Base-by-base conservation (phyloP, 2,113 vertebrate genomes). In the Chloebia gouldiae region DNA sequence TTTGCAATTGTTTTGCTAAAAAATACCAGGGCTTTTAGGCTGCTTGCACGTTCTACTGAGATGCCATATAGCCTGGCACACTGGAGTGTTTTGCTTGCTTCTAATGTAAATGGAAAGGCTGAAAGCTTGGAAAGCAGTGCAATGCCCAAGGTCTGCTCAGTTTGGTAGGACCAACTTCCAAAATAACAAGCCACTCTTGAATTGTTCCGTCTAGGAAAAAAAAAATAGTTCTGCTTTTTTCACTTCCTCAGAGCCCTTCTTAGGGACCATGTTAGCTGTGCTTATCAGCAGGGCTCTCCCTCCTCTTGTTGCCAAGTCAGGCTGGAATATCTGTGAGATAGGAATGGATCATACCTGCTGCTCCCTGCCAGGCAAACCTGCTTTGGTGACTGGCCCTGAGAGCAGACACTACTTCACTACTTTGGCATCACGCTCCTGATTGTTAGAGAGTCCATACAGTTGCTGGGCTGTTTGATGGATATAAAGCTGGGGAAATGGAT, bases 1-100 rank as follows among this genome's bases (percentile, higher is more conserved):
- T 92, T 92, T 72, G 25, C 51, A n/a, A 9, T 75, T 82, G 15
- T 87, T 95, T 91, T 85, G 23, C 35, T 54, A 77, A 51, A 79
- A 79, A 79, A 54, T 42, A 60, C 5, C 1, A 3, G 37, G 66
- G 21, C 21, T 63, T 54, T 37, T 45, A 72, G 37, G 37, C 49
- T 69, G n/a, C 75, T 56, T 68, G 14, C 30, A 87, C 47, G 35
- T 79, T 84, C 80, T n/a, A 2, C 24, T 50, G 31, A 87, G 49
- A 81, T 49, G 45, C 65, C 37, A 79, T 11, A 33, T 30, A 61
- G 14, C 20, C 42, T 85, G 37, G 7, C 13, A 21, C n/a, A 76
- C 21, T 45, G 20, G 40, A 73, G 16, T 35, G 50, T 53, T 87
- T 85, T 77, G 6, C 57, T 86, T 88, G 56, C 28, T 88, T 61